Base-by-base conservation (phyloP, 2,113 vertebrate species). In the Kryptolebias marmoratus region DNA sequence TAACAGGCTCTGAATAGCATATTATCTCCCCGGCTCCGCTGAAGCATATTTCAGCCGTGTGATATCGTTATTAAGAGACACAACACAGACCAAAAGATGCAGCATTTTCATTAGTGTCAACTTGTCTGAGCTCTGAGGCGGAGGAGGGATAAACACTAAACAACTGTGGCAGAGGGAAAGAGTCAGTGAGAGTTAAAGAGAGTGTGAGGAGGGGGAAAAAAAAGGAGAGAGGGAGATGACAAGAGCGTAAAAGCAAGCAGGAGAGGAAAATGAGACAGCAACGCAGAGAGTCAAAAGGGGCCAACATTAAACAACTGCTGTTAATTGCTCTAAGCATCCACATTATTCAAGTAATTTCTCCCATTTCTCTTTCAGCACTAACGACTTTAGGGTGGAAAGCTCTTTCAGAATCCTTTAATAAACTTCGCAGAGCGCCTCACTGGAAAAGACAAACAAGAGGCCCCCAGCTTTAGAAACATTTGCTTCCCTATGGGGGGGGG, bases 301-400 rank as follows among this genome's bases (percentile, higher is more conserved):
- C 87, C 74, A 83, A 71, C 82, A 84, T 95, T 95, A 95, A 95
- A 95, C 95, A 95, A 95, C 94, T 94, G 94, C 93, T 92, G 94
- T 94, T 95, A 96, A 96, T 96, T 95, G 95, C 95, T 94, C 93
- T 94, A 94, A 95, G 94, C 94, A 92, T 94, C 95, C 93, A 93
- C 94, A 95, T 97, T 93, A 94, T 93, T 93, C 92, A 92, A 93
- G 93, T 95, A 95, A 97, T 95, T 96, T 95, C 95, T 94, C 94
- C 94, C 91, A 94, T 95, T 95, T 95, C 93, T 94, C 93, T 94
- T 95, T 94, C 92, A 94, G 92, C 89, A 82, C 93, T 89, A 72
- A 86, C 91, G 93, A 94, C 94, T 93, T 89, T 42, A 16, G 85
- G 78, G 75, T 61, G 75, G 55, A 77, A 88, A 86, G 82, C 94